Conservation (phyloP, 2,797 vertebrate genomes). For the Channa striata region DNA sequence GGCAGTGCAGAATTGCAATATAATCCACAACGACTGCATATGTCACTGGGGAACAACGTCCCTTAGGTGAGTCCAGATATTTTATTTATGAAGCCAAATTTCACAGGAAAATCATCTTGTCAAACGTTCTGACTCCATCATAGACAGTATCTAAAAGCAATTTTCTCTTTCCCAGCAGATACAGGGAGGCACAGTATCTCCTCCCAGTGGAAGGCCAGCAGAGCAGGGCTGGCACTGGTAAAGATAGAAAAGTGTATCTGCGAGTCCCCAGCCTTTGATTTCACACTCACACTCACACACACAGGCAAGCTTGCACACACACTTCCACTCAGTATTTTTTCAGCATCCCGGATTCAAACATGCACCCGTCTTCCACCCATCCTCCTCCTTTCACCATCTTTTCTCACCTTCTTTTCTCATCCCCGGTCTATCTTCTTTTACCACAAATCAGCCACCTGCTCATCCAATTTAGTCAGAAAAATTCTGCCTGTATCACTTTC, state of each 20-base stretch:
- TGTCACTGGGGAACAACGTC: conserved; percentile 32
- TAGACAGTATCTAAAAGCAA: conserved; percentile 53
- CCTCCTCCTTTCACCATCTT: conserved; percentile 11
- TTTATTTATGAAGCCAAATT: conserved; percentile 47
- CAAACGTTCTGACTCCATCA: conserved; percentile 36
- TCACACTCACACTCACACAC: conserved; percentile 1
- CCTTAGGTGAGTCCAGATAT: conserved; percentile 37
- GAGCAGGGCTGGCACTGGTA: conserved; percentile 28
- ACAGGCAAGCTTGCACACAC: neutral
- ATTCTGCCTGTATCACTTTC: conserved; percentile 62
- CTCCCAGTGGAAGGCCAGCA: conserved; percentile 38
- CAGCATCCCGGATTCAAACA: conserved; percentile 17
- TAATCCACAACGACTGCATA: neutral
- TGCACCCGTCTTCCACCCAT: conserved; percentile 14
- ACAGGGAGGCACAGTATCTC: conserved; percentile 40
- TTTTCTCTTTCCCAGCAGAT: conserved; percentile 44
- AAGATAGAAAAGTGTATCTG: conserved; percentile 35
- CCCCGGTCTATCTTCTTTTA: conserved; percentile 28
- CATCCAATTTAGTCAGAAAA: conserved; percentile 58
- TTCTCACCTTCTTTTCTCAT: neutral
- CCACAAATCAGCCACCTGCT: conserved; percentile 75
- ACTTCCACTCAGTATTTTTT: conserved; percentile 24
- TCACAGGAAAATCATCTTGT: conserved; percentile 43
- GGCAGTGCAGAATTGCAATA: conserved; percentile 11
- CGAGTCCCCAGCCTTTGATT: conserved; percentile 45